Evolutionary conservation across 2,888 invertebrate species (phyloP).

Genomic region (Tigriopus californicus): DNA sequence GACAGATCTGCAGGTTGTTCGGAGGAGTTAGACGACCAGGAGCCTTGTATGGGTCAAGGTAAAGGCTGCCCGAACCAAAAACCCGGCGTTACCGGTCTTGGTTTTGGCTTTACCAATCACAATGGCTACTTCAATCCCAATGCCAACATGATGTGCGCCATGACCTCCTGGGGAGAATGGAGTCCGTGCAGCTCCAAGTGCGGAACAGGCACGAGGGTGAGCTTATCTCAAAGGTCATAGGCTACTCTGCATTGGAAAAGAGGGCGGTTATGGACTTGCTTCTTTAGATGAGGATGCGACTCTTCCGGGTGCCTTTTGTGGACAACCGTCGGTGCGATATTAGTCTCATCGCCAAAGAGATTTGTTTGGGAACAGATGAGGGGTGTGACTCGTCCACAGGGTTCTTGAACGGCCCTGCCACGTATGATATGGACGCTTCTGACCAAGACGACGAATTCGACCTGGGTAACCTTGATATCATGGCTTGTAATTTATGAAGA

Average conservation of each 20-base stretch:
- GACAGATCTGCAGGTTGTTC: slow-evolving; percentile 23
- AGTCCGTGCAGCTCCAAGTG: slow-evolving; percentile 58
- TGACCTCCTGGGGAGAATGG: slow-evolving; percentile 30
- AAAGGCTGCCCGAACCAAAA: slow-evolving; percentile 24
- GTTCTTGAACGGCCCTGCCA: neutral
- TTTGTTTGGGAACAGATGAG: neutral
- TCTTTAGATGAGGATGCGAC: slow-evolving; percentile 40
- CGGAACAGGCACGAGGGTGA: slow-evolving; percentile 36
- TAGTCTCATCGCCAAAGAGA: neutral
- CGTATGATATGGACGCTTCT: neutral
- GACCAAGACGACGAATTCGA: too few relatives aligned
- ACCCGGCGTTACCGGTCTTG: slow-evolving; percentile 18
- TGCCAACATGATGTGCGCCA: neutral
- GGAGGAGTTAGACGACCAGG: slow-evolving; percentile 24
- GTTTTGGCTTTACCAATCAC: slow-evolving; percentile 17
- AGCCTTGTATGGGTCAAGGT: slow-evolving; percentile 26
- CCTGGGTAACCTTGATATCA: too few relatives aligned
- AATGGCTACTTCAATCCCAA: slow-evolving; percentile 14
- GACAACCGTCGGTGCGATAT: slow-evolving; percentile 5
- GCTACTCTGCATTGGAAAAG: too few relatives aligned
- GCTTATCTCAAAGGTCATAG: too few relatives aligned
- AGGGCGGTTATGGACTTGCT: slow-evolving; percentile 25
- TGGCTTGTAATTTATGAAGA: too few relatives aligned
- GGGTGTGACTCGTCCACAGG: neutral
- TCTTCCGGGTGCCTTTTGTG: slow-evolving; percentile 18